Conservation (phyloP, 2,113 vertebrate species). For the Onychostoma macrolepis region DNA sequence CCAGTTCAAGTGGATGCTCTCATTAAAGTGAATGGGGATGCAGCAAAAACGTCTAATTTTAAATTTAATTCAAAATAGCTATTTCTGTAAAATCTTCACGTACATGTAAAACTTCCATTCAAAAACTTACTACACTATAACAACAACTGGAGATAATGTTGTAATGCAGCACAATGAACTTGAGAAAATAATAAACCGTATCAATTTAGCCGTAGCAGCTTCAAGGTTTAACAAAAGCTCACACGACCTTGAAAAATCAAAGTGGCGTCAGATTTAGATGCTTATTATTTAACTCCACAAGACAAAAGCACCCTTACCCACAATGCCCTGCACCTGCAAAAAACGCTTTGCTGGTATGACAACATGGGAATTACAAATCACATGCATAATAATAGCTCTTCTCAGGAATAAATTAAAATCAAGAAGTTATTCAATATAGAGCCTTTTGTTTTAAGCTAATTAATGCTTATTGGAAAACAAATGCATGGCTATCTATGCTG, state of each 20-base stretch:
- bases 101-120: background rate
- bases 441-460: background rate
- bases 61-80: background rate
- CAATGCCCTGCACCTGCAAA: background rate
- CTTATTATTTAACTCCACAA: background rate
- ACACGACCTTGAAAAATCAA: constrained; percentile 9
- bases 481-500: background rate
- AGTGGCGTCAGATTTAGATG: background rate
- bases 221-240: constrained; percentile 2
- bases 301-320: background rate
- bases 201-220: background rate
- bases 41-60: background rate
- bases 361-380: constrained; percentile 10
- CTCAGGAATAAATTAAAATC: background rate
- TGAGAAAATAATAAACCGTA: background rate
- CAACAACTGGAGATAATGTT: background rate
- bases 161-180: background rate
- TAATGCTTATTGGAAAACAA: background rate
- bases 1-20: background rate
- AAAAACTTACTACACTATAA: background rate
- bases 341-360: background rate
- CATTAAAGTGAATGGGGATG: background rate
- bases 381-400: constrained; percentile 22
- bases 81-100: background rate
- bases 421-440: background rate